phyloP scores from a whole-genome alignment of 2,888 invertebrate genomes.

The Melanargia galathea region DNA sequence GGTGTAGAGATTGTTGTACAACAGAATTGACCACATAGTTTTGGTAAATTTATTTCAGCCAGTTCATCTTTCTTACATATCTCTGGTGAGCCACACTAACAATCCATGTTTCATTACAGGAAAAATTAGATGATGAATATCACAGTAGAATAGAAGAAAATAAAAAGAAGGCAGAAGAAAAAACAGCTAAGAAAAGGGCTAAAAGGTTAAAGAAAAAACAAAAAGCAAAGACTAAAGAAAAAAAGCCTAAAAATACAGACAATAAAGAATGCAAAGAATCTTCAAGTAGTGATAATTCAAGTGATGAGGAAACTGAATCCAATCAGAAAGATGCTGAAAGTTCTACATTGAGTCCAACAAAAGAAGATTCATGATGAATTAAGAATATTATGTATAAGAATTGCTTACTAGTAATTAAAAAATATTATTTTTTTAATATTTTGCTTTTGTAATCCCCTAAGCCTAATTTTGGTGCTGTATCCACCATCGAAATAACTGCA shows the following conservation, averaged over 20 bases:
- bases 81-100: no score
- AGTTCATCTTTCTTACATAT: no score
- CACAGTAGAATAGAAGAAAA: conserved; percentile 90
- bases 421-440: neutral
- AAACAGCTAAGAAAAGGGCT: conserved; percentile 94
- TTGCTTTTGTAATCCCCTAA: neutral
- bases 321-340: conserved; percentile 41
- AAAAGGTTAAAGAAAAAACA: conserved; percentile 91
- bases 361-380: conserved; percentile 8
- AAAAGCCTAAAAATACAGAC: conserved; percentile 62
- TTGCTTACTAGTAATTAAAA: neutral
- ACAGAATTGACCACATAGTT: no score
- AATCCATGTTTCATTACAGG: conserved; percentile 75
- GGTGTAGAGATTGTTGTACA: no score
- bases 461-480: no score
- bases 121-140: conserved; percentile 92
- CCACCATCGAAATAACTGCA: no score
- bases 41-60: no score
- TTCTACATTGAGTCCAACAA: neutral
- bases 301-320: conserved; percentile 40
- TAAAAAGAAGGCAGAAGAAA: conserved; percentile 86
- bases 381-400: neutral
- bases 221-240: conserved; percentile 65
- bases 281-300: conserved; percentile 48
- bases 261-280: conserved; percentile 47